Evolutionary conservation across 2,888 invertebrate genomes (phyloP).

Genomic region (Orchesella flavescens): DNA sequence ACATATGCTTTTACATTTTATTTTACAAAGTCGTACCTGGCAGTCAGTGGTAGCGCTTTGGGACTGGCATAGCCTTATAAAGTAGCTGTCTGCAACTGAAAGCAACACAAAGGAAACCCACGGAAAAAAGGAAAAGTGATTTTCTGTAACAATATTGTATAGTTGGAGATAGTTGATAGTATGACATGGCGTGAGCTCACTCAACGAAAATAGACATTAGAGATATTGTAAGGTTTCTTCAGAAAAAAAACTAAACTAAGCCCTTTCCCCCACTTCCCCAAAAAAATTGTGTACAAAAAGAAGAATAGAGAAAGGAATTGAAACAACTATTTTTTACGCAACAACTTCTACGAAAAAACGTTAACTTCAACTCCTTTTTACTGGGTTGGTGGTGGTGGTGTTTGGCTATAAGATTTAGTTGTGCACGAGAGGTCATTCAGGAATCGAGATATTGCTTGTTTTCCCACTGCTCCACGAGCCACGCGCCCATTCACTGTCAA

Average conservation of each 20-base stretch:
- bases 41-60: neutral
- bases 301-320: neutral
- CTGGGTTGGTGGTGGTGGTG: neutral
- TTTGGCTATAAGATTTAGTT: constrained; percentile 39
- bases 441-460: constrained; percentile 44
- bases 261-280: neutral
- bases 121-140: constrained; percentile 24
- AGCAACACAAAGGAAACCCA: neutral
- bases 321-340: neutral
- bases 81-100: neutral
- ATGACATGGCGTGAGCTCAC: constrained; percentile 20
- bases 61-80: neutral
- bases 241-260: neutral
- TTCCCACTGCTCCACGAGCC: constrained; percentile 44
- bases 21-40: neutral
- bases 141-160: neutral
- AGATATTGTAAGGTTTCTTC: constrained; percentile 35
- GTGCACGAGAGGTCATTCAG: constrained; percentile 54
- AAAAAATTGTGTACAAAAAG: neutral
- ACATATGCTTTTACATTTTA: neutral
- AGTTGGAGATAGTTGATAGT: neutral
- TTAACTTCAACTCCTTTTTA: constrained; percentile 21
- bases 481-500: constrained; percentile 53
- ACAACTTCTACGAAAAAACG: neutral
- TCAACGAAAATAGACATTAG: constrained; percentile 2